Evolutionary conservation across 2,113 vertebrate genomes (phyloP), one percentile per base, ranked within the genome.

Genomic region (Mesembrinibis cayennensis): DNA sequence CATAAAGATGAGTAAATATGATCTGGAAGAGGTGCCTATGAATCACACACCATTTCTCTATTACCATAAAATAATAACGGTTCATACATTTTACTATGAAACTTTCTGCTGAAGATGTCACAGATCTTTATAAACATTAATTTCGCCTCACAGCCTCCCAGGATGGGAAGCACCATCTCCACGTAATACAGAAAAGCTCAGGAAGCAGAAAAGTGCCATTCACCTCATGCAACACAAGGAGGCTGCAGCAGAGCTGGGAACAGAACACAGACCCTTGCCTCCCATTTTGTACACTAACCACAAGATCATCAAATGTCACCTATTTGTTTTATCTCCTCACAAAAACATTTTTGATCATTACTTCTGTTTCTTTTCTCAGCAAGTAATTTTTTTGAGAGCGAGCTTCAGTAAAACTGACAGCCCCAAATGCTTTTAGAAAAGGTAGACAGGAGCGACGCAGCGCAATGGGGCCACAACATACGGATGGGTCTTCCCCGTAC

Each of bases 401-500:
- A 82, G 12, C 22, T 74, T 67, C 63, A 81, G 72, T 18, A 38
- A 21, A 67, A 27, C 47, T 29, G 61, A 52, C 69, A 82, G 72
- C 40, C 87, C 80, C 47, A 45, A 63, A 49, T 16, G 15, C 36
- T 47, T 84, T 45, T 32, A 76, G 73, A 7, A 59, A 47, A 62
- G 83, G 73, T 7, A 87, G 58, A 14, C 6, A 27, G 36, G 32
- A 52, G 56, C 1, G 0, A 52, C 3, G 26, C n/a, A 27, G 42
- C 52, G 27, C 71, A 10, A 36, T 0, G 5, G n/a, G 82, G 23
- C 32, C 42, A 42, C 1, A 4, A 16, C 62, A 22, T 22, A 30
- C 0, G 6, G 55, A 26, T 0, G 1, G 45, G 38, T 23, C 88
- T 66, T 49, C 36, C 45, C 14, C 0, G 2, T 1, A 3, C 87